Evolutionary conservation across 2,888 invertebrate species (phyloP), one percentile per base, ranked within the genome.

Genomic region (Leptopilina drosophilae): DNA sequence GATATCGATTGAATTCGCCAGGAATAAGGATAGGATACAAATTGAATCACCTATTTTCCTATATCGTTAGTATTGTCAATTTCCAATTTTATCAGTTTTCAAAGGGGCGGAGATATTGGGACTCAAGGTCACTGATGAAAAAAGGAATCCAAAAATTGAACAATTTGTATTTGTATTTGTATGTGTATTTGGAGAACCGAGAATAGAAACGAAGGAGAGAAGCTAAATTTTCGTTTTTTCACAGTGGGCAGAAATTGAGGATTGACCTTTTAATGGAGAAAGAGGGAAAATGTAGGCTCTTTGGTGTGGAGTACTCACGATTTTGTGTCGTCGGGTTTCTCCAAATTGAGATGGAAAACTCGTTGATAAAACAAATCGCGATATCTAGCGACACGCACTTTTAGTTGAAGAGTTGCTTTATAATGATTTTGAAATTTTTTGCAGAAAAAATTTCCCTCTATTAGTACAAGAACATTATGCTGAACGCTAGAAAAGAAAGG

Each of bases 391-490:
- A 20, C 20, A 40, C 26, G 49, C 40, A 46, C 14, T 20, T 15
- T 69, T 69, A 1, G 20, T 20, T 20, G 20, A 20, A 20, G 20
- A 1, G 20, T 20, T 20, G 20, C 20, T 20, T 20, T 20, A 20
- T 1, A 20, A 20, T 20, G 20, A 20, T 20, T 20, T 20, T 49
- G 12, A 49, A 11, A 11, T 9, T 49, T 49, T 2, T 49, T 8
- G 49, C 4, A n/a, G 12, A 49, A 49, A 49, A 49, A 49, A 26
- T n/a, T 11, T 20, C 49, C 15, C 8, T 46, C 15, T 46, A 15
- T 46, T 15, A 67, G 53, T 73, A 53, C 26, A 85, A 84, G 83
- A 81, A 80, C 85, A 86, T 86, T 80, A 11, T 49, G 81, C 84
- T 82, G 75, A 77, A 79, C 79, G 78, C 79, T 81, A 79, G 49